phyloP scores from a whole-genome alignment of 2,113 vertebrate species.

The Thunnus maccoyii region DNA sequence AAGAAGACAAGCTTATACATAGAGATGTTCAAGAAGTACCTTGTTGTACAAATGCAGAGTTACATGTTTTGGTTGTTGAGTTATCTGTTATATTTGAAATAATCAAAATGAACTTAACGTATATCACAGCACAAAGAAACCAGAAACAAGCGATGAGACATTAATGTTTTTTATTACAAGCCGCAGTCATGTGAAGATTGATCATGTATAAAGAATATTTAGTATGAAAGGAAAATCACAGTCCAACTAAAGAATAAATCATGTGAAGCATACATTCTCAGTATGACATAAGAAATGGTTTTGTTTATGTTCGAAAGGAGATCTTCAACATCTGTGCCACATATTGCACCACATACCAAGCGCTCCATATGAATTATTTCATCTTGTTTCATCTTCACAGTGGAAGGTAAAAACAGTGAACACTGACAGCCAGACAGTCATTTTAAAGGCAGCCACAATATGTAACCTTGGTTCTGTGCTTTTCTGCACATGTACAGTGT shows the following conservation, averaged over 20 bases:
- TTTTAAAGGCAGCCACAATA: constrained; percentile 9
- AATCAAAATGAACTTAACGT: background rate
- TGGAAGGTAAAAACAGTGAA: constrained; percentile 45
- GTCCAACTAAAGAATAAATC: constrained; percentile 13
- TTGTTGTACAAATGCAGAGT: background rate
- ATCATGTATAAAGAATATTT: background rate
- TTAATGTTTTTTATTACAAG: background rate
- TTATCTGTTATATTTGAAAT: background rate
- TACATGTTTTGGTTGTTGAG: background rate
- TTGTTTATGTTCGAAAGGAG: constrained; percentile 53
- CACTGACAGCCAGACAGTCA: background rate
- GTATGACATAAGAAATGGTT: constrained; percentile 65
- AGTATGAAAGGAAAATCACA: constrained; percentile 18
- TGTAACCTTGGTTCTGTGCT: constrained; percentile 7
- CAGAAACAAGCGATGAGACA: background rate
- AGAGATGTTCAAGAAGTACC: background rate
- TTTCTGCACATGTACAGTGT: constrained; percentile 11
- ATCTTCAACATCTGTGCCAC: constrained; percentile 80
- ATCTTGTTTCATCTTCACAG: constrained; percentile 43
- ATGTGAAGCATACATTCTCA: constrained; percentile 43
- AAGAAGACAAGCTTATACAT: background rate
- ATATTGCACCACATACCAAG: constrained; percentile 77
- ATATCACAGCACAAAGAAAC: background rate
- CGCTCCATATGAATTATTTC: constrained; percentile 71
- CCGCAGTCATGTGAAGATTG: background rate